These are phyloP conservation scores for Drosophila pseudoobscura DNA, from an alignment of 1,140 invertebrate genomes.

Conservation along the genomic window DNA sequence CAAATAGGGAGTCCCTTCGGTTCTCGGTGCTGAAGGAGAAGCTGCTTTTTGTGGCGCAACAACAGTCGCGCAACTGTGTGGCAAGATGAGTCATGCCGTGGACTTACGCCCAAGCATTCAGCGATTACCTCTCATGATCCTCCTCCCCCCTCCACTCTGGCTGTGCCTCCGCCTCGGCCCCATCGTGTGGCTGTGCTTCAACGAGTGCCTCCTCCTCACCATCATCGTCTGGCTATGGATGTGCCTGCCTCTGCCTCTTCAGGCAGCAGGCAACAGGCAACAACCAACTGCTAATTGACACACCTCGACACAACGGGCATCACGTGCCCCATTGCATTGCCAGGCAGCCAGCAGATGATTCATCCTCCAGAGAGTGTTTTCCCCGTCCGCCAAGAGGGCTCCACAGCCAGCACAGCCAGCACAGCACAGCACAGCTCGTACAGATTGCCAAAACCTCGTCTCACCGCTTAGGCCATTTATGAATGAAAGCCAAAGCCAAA, in stretches of 20 bases:
- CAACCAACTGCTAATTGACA: slow-evolving; percentile 78
- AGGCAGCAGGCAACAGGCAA: slow-evolving; percentile 12
- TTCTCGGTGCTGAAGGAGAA: too few relatives aligned
- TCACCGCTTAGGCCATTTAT: slow-evolving; percentile 65
- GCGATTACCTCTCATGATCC: too few relatives aligned
- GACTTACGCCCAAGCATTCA: too few relatives aligned
- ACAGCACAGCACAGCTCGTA: slow-evolving; percentile 42
- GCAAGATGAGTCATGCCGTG: too few relatives aligned
- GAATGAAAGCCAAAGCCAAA: slow-evolving; percentile 55
- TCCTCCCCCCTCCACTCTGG: too few relatives aligned
- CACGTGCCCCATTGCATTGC: slow-evolving; percentile 57
- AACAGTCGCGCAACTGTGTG: too few relatives aligned
- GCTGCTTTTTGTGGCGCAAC: too few relatives aligned
- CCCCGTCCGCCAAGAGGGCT: too few relatives aligned
- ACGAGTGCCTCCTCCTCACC: slow-evolving; percentile 21
- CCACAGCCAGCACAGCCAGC: slow-evolving; percentile 43
- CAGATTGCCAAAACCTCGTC: slow-evolving; percentile 53
- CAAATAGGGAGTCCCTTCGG: too few relatives aligned
- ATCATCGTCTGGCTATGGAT: not conserved
- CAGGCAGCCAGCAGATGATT: slow-evolving; percentile 44
- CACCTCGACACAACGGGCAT: slow-evolving; percentile 68
- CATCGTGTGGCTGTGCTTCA: not conserved
- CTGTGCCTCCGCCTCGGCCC: too few relatives aligned
- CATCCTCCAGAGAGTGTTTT: slow-evolving; percentile 20
- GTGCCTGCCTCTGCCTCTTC: slow-evolving; percentile 22